phyloP scores from a whole-genome alignment of 2,888 invertebrate genomes.

The Amiota communis region DNA sequence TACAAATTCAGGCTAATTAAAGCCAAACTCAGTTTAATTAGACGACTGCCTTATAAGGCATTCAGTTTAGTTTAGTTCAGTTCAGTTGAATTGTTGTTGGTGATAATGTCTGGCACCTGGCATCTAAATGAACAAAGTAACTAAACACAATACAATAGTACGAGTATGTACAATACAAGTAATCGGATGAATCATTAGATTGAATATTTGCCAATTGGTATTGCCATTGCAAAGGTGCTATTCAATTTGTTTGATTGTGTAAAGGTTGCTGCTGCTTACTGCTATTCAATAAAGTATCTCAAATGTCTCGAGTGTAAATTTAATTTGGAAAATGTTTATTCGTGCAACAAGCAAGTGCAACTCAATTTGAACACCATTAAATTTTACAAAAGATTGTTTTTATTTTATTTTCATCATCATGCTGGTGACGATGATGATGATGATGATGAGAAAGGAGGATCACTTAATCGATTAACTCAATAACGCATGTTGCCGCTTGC shows the following conservation, averaged over 20 bases:
- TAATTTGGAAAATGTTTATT: too few species aligned
- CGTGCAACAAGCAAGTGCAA: too few species aligned
- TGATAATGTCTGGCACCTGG: neutral
- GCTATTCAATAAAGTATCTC: too few species aligned
- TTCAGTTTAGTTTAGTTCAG: too few species aligned
- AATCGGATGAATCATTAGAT: neutral
- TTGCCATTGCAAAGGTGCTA: constrained; percentile 23
- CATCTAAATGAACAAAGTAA: too few species aligned
- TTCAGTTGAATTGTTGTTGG: neutral
- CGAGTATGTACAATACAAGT: too few species aligned
- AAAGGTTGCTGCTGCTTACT: too few species aligned
- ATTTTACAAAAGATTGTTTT: too few species aligned
- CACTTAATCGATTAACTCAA: constrained; percentile 67
- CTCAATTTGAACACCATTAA: too few species aligned
- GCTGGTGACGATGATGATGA: neutral
- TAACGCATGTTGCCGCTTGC: constrained; percentile 27
- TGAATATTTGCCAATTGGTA: neutral
- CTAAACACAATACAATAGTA: too few species aligned
- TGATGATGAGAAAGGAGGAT: constrained; percentile 47
- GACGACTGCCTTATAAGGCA: constrained; percentile 61
- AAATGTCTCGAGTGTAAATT: too few species aligned
- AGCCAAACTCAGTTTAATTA: constrained; percentile 57
- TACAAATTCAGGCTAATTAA: constrained; percentile 51
- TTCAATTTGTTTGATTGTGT: constrained; percentile 11
- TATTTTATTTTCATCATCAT: neutral